phyloP scores from a whole-genome alignment of 2,888 invertebrate species.

The Euphydryas editha region DNA sequence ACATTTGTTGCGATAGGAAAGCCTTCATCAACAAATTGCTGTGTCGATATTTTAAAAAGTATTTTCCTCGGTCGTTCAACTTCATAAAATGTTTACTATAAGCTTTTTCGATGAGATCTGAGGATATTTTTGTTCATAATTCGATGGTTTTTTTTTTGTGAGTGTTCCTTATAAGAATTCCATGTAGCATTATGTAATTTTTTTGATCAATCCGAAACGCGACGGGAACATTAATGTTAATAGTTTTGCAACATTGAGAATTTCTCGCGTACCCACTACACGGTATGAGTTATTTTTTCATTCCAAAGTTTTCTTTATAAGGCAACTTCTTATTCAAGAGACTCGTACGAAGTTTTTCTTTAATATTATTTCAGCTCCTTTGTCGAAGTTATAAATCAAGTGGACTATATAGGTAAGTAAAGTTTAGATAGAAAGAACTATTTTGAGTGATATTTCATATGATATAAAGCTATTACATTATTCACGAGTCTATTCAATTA shows the following conservation, averaged over 20 bases:
- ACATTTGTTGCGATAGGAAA: conserved; percentile 11
- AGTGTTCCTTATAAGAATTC: conserved; percentile 21
- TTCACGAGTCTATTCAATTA: background rate
- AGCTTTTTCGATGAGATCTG: background rate
- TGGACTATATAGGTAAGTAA: conserved; percentile 3
- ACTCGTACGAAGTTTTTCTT: conserved; percentile 12
- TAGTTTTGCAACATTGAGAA: conserved; percentile 40
- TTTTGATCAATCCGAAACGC: conserved; percentile 33
- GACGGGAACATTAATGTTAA: conserved; percentile 39
- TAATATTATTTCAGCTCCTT: conserved; percentile 21
- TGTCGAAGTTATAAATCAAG: conserved; percentile 23
- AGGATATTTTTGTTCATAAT: conserved; percentile 13
- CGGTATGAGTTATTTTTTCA: conserved; percentile 2
- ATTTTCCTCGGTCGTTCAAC: too few species aligned
- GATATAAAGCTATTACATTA: background rate
- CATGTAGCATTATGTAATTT: conserved; percentile 29
- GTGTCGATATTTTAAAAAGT: background rate
- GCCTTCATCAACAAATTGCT: conserved; percentile 7
- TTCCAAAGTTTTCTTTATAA: conserved; percentile 6
- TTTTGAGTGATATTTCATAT: conserved; percentile 17
- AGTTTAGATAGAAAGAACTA: conserved; percentile 8
- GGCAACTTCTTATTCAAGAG: conserved; percentile 9
- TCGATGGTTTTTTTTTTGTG: conserved; percentile 20
- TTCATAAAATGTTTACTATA: background rate
- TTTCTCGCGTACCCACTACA: conserved; percentile 21